These are phyloP conservation scores for Apodemia zela DNA, from an alignment of 2,888 invertebrate species.

Conservation along the genomic window DNA sequence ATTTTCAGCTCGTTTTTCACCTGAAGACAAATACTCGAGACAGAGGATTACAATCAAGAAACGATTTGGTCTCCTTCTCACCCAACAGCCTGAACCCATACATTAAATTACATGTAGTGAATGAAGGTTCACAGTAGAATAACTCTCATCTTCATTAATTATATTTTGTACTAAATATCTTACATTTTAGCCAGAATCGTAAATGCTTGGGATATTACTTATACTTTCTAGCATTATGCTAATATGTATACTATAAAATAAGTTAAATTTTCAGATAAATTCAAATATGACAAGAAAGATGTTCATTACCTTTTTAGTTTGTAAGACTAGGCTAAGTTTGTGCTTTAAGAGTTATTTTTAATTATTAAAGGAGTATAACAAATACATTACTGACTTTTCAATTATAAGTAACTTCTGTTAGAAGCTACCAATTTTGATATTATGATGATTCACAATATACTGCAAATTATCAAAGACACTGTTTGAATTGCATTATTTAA, in stretches of 20 bases:
- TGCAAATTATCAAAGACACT: no score
- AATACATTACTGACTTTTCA: not conserved
- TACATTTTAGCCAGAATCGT: not conserved
- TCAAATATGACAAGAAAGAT: not conserved
- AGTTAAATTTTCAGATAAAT: not conserved
- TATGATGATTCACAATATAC: no score
- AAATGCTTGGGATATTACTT: not conserved
- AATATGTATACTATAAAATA: not conserved
- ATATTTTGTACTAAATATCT: not conserved
- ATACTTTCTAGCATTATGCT: not conserved
- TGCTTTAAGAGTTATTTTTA: not conserved
- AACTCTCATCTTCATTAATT: not conserved
- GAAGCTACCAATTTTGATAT: no score
- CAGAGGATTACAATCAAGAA: slow-evolving; percentile 94
- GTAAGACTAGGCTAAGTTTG: not conserved
- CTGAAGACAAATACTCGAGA: slow-evolving; percentile 95
- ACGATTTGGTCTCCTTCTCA: slow-evolving; percentile 91
- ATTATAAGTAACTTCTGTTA: not conserved
- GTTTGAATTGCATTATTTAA: no score
- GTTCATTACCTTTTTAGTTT: not conserved
- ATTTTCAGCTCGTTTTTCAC: slow-evolving; percentile 93
- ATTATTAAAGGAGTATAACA: not conserved
- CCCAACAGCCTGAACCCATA: slow-evolving; percentile 88
- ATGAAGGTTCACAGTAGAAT: not conserved
- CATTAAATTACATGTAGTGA: slow-evolving; percentile 60